Conservation (phyloP, 2,888 invertebrate species). For the Eupelmus urozonus region DNA sequence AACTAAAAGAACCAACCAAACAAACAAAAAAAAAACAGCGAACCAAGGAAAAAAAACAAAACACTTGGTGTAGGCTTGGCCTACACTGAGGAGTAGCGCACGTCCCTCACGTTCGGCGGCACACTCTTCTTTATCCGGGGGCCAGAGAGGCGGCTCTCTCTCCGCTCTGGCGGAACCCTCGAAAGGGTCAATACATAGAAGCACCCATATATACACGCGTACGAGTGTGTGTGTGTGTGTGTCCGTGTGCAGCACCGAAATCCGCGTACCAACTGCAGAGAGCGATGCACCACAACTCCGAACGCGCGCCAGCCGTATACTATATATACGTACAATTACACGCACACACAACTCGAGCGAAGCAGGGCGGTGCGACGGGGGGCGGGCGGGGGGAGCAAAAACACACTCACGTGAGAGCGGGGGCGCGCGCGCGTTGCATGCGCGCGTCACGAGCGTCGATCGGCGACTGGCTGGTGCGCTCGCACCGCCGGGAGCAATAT, state of each 20-base stretch:
- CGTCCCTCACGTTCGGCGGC: background rate
- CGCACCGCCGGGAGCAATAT: conserved; percentile 27
- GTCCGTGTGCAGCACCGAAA: background rate
- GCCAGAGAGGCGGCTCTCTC: background rate
- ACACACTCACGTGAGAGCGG: conserved; percentile 13
- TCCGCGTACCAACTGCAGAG: no score
- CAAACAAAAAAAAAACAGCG: background rate
- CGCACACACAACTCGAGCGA: no score
- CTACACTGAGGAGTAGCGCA: no score
- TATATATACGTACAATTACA: no score
- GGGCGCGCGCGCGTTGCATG: conserved; percentile 8
- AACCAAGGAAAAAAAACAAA: background rate
- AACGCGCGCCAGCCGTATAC: conserved; percentile 8
- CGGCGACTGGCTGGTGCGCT: conserved; percentile 49
- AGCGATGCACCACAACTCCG: no score
- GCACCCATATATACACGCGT: conserved; percentile 14
- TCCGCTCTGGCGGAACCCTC: conserved; percentile 17
- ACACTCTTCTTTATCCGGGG: background rate
- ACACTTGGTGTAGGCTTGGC: conserved; percentile 12
- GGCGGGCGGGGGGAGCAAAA: background rate
- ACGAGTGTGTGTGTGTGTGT: background rate
- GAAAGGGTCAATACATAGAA: conserved; percentile 29
- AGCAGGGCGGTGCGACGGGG: no score
- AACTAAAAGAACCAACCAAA: conserved; percentile 3
- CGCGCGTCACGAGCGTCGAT: conserved; percentile 55